These are phyloP conservation scores for Cryptus armator DNA, from an alignment of 2,888 invertebrate genomes.

Conservation along the genomic window DNA sequence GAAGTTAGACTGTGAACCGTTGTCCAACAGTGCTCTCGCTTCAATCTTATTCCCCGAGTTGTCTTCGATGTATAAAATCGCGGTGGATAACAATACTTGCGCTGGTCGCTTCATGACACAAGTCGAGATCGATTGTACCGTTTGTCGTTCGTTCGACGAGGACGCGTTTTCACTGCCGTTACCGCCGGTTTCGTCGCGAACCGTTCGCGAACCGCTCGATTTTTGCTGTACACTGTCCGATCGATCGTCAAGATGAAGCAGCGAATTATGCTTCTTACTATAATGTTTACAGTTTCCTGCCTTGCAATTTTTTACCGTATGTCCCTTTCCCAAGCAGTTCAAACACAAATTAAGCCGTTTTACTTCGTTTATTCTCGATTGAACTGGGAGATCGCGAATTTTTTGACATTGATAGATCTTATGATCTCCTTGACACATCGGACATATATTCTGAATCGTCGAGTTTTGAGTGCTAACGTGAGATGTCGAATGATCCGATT, in stretches of 20 bases:
- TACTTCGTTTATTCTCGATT: slow-evolving; percentile 51
- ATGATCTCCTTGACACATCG: slow-evolving; percentile 47
- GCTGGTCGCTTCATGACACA: slow-evolving; percentile 21
- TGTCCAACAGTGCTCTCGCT: slow-evolving; percentile 64
- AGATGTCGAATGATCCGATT: slow-evolving; percentile 42
- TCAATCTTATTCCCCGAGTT: slow-evolving; percentile 41
- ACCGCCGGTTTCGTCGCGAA: not conserved
- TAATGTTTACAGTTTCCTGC: slow-evolving; percentile 47
- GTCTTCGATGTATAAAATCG: slow-evolving; percentile 48
- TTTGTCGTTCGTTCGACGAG: slow-evolving; percentile 1
- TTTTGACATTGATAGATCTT: slow-evolving; percentile 49
- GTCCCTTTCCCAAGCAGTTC: slow-evolving; percentile 54
- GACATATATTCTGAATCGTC: slow-evolving; percentile 27
- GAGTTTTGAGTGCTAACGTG: slow-evolving; percentile 30
- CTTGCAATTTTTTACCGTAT: slow-evolving; percentile 34
- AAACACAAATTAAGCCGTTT: slow-evolving; percentile 55
- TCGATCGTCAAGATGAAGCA: slow-evolving; percentile 41
- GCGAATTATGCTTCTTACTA: slow-evolving; percentile 59
- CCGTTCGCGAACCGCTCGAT: slow-evolving; percentile 11
- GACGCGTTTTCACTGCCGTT: slow-evolving; percentile 12
- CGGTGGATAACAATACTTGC: slow-evolving; percentile 61
- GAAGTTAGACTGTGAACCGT: slow-evolving; percentile 67
- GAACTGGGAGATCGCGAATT: slow-evolving; percentile 36
- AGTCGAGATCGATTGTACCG: slow-evolving; percentile 11
- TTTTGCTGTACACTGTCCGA: slow-evolving; percentile 13